Evolutionary conservation across 2,888 invertebrate genomes (phyloP).

Genomic region (Ceraclea dissimilis): DNA sequence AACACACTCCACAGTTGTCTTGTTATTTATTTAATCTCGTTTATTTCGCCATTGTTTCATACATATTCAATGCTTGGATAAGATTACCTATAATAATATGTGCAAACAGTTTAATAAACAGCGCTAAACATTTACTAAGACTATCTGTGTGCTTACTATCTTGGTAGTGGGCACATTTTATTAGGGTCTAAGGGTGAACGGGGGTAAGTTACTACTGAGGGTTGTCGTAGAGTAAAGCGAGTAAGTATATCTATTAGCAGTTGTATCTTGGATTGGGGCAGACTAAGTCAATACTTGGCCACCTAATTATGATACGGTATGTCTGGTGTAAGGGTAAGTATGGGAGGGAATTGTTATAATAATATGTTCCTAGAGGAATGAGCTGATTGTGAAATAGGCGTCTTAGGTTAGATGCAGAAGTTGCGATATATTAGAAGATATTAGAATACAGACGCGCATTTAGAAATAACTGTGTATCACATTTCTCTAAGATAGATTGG

Average conservation of each 20-base stretch:
- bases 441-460: too few relatives aligned
- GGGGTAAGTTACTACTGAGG: background rate
- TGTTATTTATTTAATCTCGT: too few relatives aligned
- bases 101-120: background rate
- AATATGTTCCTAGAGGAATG: background rate
- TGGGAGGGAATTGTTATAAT: background rate
- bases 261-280: constrained; percentile 18
- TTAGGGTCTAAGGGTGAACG: constrained; percentile 2
- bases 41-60: too few relatives aligned
- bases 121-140: background rate
- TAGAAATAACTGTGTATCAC: too few relatives aligned
- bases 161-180: background rate
- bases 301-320: constrained; percentile 25
- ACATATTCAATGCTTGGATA: too few relatives aligned
- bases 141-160: background rate
- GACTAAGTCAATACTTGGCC: constrained; percentile 21
- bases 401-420: too few relatives aligned
- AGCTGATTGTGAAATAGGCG: too few relatives aligned
- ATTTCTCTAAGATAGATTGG: too few relatives aligned
- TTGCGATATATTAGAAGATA: too few relatives aligned
- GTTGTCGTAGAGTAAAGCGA: background rate
- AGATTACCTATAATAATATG: background rate
- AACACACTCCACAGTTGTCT: too few relatives aligned
- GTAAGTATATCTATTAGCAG: constrained; percentile 17
- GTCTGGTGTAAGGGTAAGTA: constrained; percentile 4